Evolutionary conservation across 2,888 invertebrate genomes (phyloP).

Genomic region (Emmelina monodactyla): DNA sequence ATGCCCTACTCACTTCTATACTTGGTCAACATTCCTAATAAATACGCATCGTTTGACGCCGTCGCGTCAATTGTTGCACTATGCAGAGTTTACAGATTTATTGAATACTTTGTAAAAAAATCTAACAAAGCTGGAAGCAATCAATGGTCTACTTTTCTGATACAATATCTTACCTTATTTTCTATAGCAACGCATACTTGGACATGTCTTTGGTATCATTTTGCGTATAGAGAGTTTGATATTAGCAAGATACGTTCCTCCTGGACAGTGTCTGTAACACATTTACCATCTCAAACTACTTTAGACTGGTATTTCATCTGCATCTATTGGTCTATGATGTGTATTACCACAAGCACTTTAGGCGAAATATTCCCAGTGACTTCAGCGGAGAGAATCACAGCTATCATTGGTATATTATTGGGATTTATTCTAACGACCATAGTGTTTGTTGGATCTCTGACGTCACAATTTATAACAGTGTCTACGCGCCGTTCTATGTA

Average conservation of each 20-base stretch:
- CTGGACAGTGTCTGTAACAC: conserved; percentile 42
- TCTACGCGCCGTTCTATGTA: conserved; percentile 52
- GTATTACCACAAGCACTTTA: conserved; percentile 50
- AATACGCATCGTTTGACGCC: conserved; percentile 31
- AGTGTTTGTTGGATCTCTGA: conserved; percentile 58
- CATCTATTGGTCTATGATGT: conserved; percentile 53
- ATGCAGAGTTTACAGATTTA: conserved; percentile 44
- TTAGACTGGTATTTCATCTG: conserved; percentile 56
- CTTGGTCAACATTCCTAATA: conserved; percentile 22
- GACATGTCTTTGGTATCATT: conserved; percentile 55
- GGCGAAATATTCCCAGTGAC: conserved; percentile 55
- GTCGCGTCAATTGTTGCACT: conserved; percentile 45
- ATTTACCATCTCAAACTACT: conserved; percentile 40
- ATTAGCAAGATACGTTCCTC: conserved; percentile 36
- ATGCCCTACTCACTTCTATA: conserved; percentile 45
- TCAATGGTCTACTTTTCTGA: conserved; percentile 54
- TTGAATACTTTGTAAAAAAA: conserved; percentile 45
- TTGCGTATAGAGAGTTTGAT: conserved; percentile 41
- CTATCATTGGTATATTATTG: conserved; percentile 38
- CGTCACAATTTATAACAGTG: conserved; percentile 57
- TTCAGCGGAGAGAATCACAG: conserved; percentile 41
- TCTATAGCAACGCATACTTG: conserved; percentile 49
- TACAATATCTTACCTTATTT: conserved; percentile 53
- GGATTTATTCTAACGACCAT: conserved; percentile 56
- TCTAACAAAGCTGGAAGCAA: conserved; percentile 55